A percentile compares a stretch with the other conserved stretches of the same genome.
Evolutionary conservation across 2,888 invertebrate species (phyloP).

Genomic region (Axea sp.): DNA sequence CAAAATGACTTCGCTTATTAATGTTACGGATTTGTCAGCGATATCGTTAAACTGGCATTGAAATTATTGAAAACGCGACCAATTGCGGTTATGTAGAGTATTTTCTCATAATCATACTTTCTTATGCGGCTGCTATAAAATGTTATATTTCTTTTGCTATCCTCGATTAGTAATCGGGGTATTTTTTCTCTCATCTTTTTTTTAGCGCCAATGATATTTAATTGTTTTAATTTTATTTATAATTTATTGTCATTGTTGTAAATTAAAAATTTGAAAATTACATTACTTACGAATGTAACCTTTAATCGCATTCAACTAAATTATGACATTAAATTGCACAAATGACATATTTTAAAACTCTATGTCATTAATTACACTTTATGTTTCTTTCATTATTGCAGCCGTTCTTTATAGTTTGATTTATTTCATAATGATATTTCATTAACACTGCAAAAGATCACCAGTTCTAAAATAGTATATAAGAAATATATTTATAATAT

Average conservation of each 20-base stretch:
- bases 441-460: no score
- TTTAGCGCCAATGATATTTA: constrained; percentile 3
- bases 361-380: no score
- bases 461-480: no score
- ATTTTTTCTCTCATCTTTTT: constrained; percentile 46
- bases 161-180: constrained; percentile 52
- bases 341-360: no score
- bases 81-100: constrained; percentile 45
- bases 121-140: constrained; percentile 29
- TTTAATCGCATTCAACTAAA: no score
- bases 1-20: constrained; percentile 58
- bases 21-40: constrained; percentile 47
- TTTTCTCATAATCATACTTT: constrained; percentile 60
- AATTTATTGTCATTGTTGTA: not conserved
- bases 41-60: constrained; percentile 58
- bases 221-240: constrained; percentile 8
- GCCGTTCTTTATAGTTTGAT: no score
- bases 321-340: no score
- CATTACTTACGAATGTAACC: no score
- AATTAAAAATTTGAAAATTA: not conserved
- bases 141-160: constrained; percentile 37
- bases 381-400: no score
- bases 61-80: constrained; percentile 60
- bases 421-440: no score
- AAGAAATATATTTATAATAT: no score